phyloP scores from a whole-genome alignment of 2,113 vertebrate genomes.

The Lichenostomus cassidix region DNA sequence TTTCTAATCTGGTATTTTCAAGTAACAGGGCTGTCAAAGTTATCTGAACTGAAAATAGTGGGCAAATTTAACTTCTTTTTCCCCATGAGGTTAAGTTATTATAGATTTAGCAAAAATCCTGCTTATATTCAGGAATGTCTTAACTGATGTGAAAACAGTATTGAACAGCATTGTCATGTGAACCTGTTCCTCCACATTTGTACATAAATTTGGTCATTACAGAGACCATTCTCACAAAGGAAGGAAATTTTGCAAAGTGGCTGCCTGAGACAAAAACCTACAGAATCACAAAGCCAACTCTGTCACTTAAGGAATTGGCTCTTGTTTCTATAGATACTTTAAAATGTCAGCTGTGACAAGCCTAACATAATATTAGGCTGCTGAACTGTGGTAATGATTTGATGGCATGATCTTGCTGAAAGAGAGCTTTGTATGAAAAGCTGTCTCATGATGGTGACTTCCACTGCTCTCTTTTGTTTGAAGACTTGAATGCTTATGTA shows the following conservation, averaged over 20 bases:
- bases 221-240: not conserved
- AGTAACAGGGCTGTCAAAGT: not conserved
- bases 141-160: not conserved
- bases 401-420: not conserved
- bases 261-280: not conserved
- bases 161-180: not conserved
- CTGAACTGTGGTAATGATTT: not conserved
- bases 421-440: not conserved
- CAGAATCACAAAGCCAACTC: not conserved
- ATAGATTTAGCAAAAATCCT: not conserved
- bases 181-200: not conserved
- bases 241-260: not conserved
- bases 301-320: not conserved
- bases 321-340: not conserved
- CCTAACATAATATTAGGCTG: not conserved
- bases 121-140: not conserved
- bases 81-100: not conserved
- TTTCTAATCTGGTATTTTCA: not conserved
- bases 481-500: not conserved
- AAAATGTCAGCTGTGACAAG: slow-evolving; percentile 13
- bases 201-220: not conserved
- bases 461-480: not conserved
- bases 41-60: not conserved
- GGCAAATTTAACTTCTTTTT: not conserved
- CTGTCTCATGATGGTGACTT: not conserved